Conservation (phyloP, 37 sponge, comb jelly and placozoan species). For the Geodia barretti region DNA sequence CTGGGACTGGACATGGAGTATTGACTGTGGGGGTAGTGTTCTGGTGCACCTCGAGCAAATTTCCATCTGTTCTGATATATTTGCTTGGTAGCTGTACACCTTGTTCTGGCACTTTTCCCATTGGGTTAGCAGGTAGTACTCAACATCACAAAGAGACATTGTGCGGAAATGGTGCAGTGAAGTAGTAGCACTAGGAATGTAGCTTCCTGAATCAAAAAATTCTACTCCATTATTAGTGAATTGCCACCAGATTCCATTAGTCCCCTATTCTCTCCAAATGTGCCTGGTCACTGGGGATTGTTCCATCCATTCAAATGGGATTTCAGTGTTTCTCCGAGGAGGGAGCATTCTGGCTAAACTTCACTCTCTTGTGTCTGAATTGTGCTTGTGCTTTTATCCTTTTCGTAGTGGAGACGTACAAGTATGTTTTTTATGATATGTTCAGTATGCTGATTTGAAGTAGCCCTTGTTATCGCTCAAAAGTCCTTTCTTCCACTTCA, state of each 20-base stretch:
- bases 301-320: neutral
- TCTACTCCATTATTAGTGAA: slow-evolving; percentile 2
- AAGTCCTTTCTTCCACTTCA: slow-evolving; percentile 18
- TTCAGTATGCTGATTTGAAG: slow-evolving; percentile 23
- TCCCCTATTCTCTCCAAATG: slow-evolving; percentile 30
- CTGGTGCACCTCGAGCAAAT: neutral
- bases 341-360: neutral
- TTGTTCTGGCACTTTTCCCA: neutral
- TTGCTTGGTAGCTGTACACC: neutral
- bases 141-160: neutral
- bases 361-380: slow-evolving; percentile 5
- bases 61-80: neutral
- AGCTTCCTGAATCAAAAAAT: slow-evolving; percentile 8
- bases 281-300: neutral
- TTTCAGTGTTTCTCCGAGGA: neutral
- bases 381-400: neutral
- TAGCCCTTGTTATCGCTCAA: slow-evolving; percentile 3
- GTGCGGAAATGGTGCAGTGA: neutral
- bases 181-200: neutral
- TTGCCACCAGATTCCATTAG: slow-evolving; percentile 18
- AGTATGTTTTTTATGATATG: slow-evolving; percentile 15
- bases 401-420: neutral
- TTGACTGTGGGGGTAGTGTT: neutral
- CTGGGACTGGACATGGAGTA: neutral
- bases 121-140: neutral